Conservation (phyloP, 2,797 vertebrate genomes). For the Antennarius maculatus region DNA sequence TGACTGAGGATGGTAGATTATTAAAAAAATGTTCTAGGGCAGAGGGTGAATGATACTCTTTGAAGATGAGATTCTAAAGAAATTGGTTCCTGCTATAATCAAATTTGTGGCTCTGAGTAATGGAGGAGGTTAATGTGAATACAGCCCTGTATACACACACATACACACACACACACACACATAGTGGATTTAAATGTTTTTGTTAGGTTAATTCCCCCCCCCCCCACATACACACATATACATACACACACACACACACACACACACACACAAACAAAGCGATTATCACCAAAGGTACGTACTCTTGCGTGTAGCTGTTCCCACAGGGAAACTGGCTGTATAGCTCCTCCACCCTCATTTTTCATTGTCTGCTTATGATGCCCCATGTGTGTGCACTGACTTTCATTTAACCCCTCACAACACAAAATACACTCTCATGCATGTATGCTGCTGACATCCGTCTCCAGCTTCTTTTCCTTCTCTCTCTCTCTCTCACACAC, state of each 20-base stretch:
- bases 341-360: slow-evolving; percentile 77
- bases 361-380: slow-evolving; percentile 84
- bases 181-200: no score
- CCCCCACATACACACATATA: slow-evolving; percentile 13
- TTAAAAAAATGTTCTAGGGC: slow-evolving; percentile 28
- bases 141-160: slow-evolving; percentile 24
- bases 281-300: slow-evolving; percentile 72
- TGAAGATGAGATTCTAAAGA: slow-evolving; percentile 58
- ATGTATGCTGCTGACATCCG: slow-evolving; percentile 35
- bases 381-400: slow-evolving; percentile 78
- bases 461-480: slow-evolving; percentile 27
- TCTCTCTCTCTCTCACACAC: slow-evolving; percentile 12
- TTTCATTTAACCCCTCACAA: slow-evolving; percentile 82
- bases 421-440: slow-evolving; percentile 51
- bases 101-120: slow-evolving; percentile 47
- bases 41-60: slow-evolving; percentile 54
- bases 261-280: slow-evolving; percentile 55
- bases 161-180: slow-evolving; percentile 13
- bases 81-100: slow-evolving; percentile 61
- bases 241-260: slow-evolving; percentile 48
- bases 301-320: slow-evolving; percentile 70
- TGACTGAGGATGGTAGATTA: slow-evolving; percentile 31
- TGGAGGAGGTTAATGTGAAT: slow-evolving; percentile 65
- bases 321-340: slow-evolving; percentile 74
- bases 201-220: no score